Evolutionary conservation across 2,113 vertebrate species (phyloP), one percentile per base, ranked within the genome.

Genomic region (Dolichotis patagonum): DNA sequence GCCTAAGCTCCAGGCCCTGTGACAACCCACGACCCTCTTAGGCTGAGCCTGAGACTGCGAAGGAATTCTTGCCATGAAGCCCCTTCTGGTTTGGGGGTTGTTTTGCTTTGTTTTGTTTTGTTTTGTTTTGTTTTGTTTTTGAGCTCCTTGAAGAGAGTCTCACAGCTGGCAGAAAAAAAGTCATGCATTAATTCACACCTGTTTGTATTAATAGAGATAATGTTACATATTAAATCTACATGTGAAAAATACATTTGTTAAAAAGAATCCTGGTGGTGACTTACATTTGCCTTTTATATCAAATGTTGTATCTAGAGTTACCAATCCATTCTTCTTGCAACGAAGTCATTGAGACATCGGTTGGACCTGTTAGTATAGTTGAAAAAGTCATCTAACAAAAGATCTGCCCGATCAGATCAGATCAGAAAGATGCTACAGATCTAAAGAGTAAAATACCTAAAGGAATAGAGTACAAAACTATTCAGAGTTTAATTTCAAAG

Each of bases 361-460:
- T n/a, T 82, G 6, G 69, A 69, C 43, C 38, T 77, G 71, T 77
- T 82, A 24, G 17, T 63, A 38, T 52, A 90, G 63, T 67, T 12
- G 73, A n/a, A 90, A 83, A 77, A 16, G 4, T 73, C 38, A 83
- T 41, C n/a, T 71, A 88, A 80, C 4, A 80, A 62, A 1, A 88
- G 2, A 43, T 13, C 1, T 2, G 78, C 20, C 28, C 12, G 43
- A n/a, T n/a, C n/a, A 90, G 19, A 26, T n/a, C n/a, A 85, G 1
- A 69, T 41, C 7, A 89, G 7, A 96, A 35, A 84, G 35, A 69
- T 69, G 7, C 4, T 43, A 24, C 24, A 17, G 5, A 58, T 7
- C 17, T 91, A 54, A 54, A 38, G 10, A 56, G 35, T 30, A 95
- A 97, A 94, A 91, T 75, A 88, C 22, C 35, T 83, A 58, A 69